Base-by-base conservation (phyloP, 2,113 vertebrate genomes). In the Hippoglossus stenolepis region DNA sequence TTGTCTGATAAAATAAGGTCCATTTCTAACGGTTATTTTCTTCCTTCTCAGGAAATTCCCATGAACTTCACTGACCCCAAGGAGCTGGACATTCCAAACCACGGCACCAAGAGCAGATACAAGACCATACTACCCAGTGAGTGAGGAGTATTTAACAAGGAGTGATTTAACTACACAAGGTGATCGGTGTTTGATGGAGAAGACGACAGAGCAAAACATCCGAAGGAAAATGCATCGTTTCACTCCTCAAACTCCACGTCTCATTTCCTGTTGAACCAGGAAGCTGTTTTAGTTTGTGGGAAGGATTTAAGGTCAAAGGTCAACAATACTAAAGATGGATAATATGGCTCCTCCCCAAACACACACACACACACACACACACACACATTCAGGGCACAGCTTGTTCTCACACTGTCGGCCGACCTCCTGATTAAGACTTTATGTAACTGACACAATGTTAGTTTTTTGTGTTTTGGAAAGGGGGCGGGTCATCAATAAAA, bases 41-140 rank as follows among this genome's bases (percentile, higher is more conserved):
- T 61, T 49, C 0, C 24, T 0, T 70, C 82, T 89, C 93, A 99
- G 97, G 97, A 98, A 96, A 98, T 99, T 85, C 98, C 98, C 28
- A 99, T 99, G 98, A 99, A 99, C 84, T 99, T 99, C 91, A 96
- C 97, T 83, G 97, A 99, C 93, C 97, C 97, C 73, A 97, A 97
- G 92, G 96, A 98, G 90, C 94, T 98, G 90, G 96, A 97, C 73
- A 94, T 99, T 85, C 96, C 96, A 0, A 96, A 96, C 90, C 95
- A 98, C 23, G 96, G 97, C 84, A 96, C 96, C 78, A 99, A 99
- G 94, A 99, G 99, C 91, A 94, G 97, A 91, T 99, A 99, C 92
- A 98, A 96, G 91, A 99, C 96, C 81, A 99, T 99, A 86, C 94
- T 99, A 91, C 98, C 98, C 93, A 99, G 98, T 99, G 95, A 97